Evolutionary conservation across 2,797 vertebrate species (phyloP).

Genomic region (Picus viridis): DNA sequence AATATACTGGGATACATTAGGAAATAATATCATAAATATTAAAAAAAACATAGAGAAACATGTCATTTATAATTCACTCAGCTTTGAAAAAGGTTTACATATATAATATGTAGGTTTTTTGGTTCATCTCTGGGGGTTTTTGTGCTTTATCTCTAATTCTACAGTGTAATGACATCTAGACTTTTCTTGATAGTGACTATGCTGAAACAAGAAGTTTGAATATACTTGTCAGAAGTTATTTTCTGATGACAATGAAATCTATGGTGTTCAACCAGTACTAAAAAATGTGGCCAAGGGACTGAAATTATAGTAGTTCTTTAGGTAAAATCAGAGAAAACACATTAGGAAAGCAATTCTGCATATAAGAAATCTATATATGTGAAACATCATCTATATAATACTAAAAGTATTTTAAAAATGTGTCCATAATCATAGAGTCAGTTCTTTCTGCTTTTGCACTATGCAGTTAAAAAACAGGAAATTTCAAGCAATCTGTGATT

Average conservation of each 20-base stretch:
- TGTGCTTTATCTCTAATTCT: not conserved
- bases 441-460: not conserved
- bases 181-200: not conserved
- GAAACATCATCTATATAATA: not conserved
- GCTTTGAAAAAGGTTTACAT: not conserved
- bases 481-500: not conserved
- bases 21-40: not conserved
- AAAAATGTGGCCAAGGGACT: not conserved
- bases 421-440: not conserved
- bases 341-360: not conserved
- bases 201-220: not conserved
- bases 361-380: not conserved
- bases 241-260: not conserved
- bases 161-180: not conserved
- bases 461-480: not conserved
- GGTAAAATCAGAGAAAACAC: not conserved
- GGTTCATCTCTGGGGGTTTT: not conserved
- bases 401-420: not conserved
- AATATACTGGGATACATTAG: not conserved
- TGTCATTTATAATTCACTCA: not conserved
- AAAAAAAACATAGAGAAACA: not conserved
- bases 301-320: not conserved
- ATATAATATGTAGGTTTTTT: not conserved
- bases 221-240: not conserved
- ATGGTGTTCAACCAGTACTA: not conserved